phyloP scores from a whole-genome alignment of 2,113 vertebrate species.

The Coreoperca whiteheadi region DNA sequence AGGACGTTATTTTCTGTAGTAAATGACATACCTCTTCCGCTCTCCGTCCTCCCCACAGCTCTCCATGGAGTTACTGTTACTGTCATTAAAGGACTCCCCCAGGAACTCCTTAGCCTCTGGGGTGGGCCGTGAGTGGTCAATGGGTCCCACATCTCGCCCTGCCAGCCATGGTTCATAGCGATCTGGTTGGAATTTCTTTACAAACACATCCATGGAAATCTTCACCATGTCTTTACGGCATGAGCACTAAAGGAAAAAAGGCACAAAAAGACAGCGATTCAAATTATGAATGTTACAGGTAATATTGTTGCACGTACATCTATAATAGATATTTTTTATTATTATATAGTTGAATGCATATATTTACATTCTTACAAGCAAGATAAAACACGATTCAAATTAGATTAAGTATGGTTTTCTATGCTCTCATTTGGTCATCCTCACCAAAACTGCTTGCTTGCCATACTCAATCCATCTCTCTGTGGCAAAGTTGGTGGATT shows the following conservation, averaged over 20 bases:
- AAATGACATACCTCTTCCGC: slow-evolving; percentile 73
- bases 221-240: slow-evolving; percentile 99
- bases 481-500: slow-evolving; percentile 98
- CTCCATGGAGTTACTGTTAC: slow-evolving; percentile 39
- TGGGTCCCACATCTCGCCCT: slow-evolving; percentile 88
- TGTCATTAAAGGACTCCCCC: slow-evolving; percentile 60
- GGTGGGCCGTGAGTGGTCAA: slow-evolving; percentile 93
- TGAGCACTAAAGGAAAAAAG: slow-evolving; percentile 86
- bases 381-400: not conserved
- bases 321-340: not conserved
- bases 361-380: not conserved
- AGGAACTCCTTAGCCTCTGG: slow-evolving; percentile 94
- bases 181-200: slow-evolving; percentile 95
- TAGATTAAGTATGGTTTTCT: not conserved
- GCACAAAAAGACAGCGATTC: not conserved
- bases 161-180: slow-evolving; percentile 95
- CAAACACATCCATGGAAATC: slow-evolving; percentile 99
- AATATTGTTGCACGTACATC: not conserved
- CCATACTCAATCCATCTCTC: slow-evolving; percentile 98
- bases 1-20: not conserved
- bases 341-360: not conserved
- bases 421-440: not conserved
- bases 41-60: slow-evolving; percentile 67
- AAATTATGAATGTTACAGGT: not conserved
- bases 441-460: slow-evolving; percentile 95